Evolutionary conservation across 2,113 vertebrate genomes (phyloP), one percentile per base, ranked within the genome.

Genomic region (Ornithorhynchus anatinus): DNA sequence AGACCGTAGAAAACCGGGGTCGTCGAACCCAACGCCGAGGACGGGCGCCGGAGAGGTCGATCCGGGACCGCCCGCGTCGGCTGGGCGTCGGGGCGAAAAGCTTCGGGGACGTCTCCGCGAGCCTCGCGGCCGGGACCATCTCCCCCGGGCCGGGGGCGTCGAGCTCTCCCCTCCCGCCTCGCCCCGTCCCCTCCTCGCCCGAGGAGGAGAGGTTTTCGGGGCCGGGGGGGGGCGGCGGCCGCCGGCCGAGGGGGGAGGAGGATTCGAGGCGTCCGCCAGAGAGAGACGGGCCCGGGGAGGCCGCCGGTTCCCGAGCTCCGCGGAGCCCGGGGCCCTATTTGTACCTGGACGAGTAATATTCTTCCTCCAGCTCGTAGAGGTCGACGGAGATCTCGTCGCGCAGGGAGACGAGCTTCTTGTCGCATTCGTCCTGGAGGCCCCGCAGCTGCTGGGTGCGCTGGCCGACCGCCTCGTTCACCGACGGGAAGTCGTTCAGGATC

Each of bases 261-360:
- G 27, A 10, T 9, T 27, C 16, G 19, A 50, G 16, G 47, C 15
- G 16, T 50, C 47, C 25, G 16, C 25, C 25, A 17, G 11, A 31
- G n/a, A 31, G 3, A 42, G 69, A 33, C 10, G 38, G 31, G n/a
- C n/a, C n/a, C n/a, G n/a, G 44, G 16, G 20, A 5, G 33, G 47
- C 57, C 44, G 11, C 15, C 5, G 35, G 17, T 43, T 29, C 19
- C 42, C 56, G 17, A 51, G 60, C 17, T 7, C 22, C 60, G 58
- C 75, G 67, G 39, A 69, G 63, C 50, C 74, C 83, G 42, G 81
- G 80, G 89, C 89, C 87, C 93, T 98, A 99, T 92, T 95, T 97
- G 95, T 99, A 99, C 98, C 98, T 99, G 95, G 97, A 99, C 89
- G 98, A 99, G 95, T 99, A 99, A 95, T 97, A 99, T 90, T 99